A percentile compares a stretch with the other conserved stretches of the same genome.
These are phyloP conservation scores for Chrysocyon brachyurus DNA, from an alignment of 2,797 vertebrate species.

Conservation along the genomic window DNA sequence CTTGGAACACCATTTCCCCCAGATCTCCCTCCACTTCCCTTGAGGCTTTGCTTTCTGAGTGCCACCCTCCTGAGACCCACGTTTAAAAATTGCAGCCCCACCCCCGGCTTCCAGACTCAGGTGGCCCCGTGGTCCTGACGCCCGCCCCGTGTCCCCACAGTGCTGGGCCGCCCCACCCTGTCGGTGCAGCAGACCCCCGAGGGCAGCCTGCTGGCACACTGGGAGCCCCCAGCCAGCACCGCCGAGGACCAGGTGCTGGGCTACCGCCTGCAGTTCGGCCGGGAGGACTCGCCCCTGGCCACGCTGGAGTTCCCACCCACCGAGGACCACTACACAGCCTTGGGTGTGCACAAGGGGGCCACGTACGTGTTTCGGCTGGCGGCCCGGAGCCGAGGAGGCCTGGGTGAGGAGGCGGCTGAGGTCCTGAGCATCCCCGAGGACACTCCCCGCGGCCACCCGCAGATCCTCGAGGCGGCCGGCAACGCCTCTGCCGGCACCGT, in stretches of 20 bases:
- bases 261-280: constrained; percentile 97
- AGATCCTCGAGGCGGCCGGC: constrained; percentile 92
- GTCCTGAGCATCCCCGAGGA: constrained; percentile 95
- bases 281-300: constrained; percentile 94
- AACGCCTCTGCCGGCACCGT: constrained; percentile 95
- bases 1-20: not conserved
- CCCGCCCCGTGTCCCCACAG: constrained; percentile 83
- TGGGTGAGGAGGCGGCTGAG: constrained; percentile 94
- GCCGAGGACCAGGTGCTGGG: constrained; percentile 93
- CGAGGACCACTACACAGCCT: constrained; percentile 92
- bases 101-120: not conserved
- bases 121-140: not conserved
- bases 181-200: constrained; percentile 94
- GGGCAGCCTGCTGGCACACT: constrained; percentile 93
- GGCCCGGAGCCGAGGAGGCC: constrained; percentile 95
- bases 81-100: not conserved
- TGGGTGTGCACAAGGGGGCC: constrained; percentile 95
- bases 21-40: not conserved
- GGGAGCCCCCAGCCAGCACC: constrained; percentile 91
- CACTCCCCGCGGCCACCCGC: constrained; percentile 95
- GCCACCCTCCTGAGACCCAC: not conserved
- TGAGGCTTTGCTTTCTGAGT: not conserved
- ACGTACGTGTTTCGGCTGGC: constrained; percentile 96
- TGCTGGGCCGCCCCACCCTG: constrained; percentile 95
- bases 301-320: constrained; percentile 94